Percentiles rank a stretch among this genome's conserved stretches.
Evolutionary conservation across 2,888 invertebrate species (phyloP).

Genomic region (Drosophila peninsularis): DNA sequence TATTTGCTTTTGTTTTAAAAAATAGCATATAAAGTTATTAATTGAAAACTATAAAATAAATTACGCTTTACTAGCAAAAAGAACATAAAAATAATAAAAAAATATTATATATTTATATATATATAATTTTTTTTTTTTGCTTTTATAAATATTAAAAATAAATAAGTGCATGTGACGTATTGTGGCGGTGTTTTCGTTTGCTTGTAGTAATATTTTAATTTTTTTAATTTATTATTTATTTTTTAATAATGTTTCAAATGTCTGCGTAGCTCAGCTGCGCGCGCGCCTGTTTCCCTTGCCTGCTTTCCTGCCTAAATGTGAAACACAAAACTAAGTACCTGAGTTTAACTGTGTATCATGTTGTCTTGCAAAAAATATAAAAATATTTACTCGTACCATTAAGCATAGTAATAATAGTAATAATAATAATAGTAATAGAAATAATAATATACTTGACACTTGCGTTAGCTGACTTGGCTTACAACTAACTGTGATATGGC

Average conservation of each 20-base stretch:
- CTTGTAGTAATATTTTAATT: conserved; percentile 4
- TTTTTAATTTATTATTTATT: not conserved
- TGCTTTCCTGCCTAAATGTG: conserved; percentile 50
- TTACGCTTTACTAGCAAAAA: conserved; percentile 56
- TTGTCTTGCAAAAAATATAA: conserved; percentile 28
- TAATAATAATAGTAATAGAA: conserved; percentile 15
- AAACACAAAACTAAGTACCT: conserved; percentile 84
- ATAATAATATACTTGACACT: conserved; percentile 32
- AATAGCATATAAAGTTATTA: conserved; percentile 32
- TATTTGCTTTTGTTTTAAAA: conserved; percentile 37
- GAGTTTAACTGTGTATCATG: conserved; percentile 69
- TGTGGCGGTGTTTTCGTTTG: conserved; percentile 63
- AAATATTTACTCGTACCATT: conserved; percentile 7
- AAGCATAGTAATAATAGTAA: not conserved
- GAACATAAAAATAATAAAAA: conserved; percentile 44
- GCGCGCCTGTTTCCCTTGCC: conserved; percentile 22
- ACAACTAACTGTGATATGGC: conserved; percentile 69
- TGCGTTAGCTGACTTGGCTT: conserved; percentile 50
- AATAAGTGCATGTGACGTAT: conserved; percentile 80
- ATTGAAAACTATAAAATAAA: conserved; percentile 57
- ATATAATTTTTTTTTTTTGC: conserved; percentile 28
- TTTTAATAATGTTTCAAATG: conserved; percentile 1
- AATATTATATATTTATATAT: conserved; percentile 39
- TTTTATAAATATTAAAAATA: conserved; percentile 66
- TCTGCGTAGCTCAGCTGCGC: conserved; percentile 61